Evolutionary conservation across 2,797 vertebrate genomes (phyloP), one percentile per base, ranked within the genome.

Genomic region (Aeoliscus strigatus): DNA sequence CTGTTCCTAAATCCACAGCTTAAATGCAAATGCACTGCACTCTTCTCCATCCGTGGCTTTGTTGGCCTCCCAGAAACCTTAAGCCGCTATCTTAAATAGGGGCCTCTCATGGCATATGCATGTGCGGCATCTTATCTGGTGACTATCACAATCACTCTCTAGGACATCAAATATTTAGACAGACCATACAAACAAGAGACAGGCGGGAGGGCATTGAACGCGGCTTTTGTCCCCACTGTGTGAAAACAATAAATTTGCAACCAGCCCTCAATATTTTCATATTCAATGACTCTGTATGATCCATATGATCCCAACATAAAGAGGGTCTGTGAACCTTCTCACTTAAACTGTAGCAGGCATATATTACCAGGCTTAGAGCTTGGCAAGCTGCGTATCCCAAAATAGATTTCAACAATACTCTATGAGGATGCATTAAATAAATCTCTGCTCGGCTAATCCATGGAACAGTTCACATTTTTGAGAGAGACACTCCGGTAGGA

Each of bases 401-500:
- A 90, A 90, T 90, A 90, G 88, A 89, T 88, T 89, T 88, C 79
- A 85, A 89, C 88, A 88, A 90, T 89, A 84, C 86, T 86, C 77
- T 84, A 86, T 85, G 79, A 89, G 86, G 87, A 86, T 88, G 88
- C 89, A 90, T 88, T 90, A 90, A 90, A 88, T 91, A 91, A 89
- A 90, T 91, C 88, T 89, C 79, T 60, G 77, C 86, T 86, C 68
- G 35, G 77, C 82, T 91, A 90, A 91, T 91, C 88, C 87, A 83
- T 80, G 85, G 77, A 88, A 87, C 84, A 88, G 87, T 89, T 88
- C 82, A 83, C 79, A 83, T 83, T 83, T 85, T 78, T 45, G 76
- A 81, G 73, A 84, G 82, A 84, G 76, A 85, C 81, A 83, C 78
- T 86, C 74, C 51, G 61, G 53, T 75, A 81, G 87, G 86, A 89